These are phyloP conservation scores for Neoascia interrupta DNA, from an alignment of 2,888 invertebrate genomes.

Conservation along the genomic window DNA sequence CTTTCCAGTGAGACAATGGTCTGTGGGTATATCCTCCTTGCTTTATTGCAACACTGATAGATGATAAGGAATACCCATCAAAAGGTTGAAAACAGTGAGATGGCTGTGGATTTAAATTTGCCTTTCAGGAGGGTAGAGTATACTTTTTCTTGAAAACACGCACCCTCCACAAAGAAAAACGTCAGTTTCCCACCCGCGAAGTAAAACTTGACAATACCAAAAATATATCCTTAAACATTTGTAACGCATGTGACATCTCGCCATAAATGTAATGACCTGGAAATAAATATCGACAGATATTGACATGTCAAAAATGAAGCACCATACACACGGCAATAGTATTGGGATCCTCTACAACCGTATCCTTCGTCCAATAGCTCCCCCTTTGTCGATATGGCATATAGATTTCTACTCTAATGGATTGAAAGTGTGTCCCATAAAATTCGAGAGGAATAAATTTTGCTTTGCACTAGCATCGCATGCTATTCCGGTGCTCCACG, in stretches of 20 bases:
- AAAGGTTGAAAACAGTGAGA: too few species aligned
- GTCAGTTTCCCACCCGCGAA: too few species aligned
- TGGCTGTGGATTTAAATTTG: too few species aligned
- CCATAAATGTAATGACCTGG: constrained; percentile 67
- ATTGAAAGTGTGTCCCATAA: constrained; percentile 64
- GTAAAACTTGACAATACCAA: too few species aligned
- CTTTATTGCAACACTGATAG: neutral
- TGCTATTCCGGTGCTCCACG: constrained; percentile 60
- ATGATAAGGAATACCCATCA: neutral
- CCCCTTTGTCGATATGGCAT: constrained; percentile 22
- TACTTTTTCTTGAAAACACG: too few species aligned
- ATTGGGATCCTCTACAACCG: constrained; percentile 12
- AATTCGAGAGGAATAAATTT: constrained; percentile 66
- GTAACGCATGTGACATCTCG: constrained; percentile 62
- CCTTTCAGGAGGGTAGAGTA: too few species aligned
- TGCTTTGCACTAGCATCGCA: constrained; percentile 38
- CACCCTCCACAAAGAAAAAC: too few species aligned
- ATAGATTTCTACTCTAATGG: constrained; percentile 39
- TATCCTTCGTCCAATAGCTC: constrained; percentile 18
- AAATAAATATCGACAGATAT: constrained; percentile 67
- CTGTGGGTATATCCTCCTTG: neutral
- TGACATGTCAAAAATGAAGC: constrained; percentile 62
- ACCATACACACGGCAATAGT: constrained; percentile 25
- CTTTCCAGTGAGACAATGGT: constrained; percentile 25
- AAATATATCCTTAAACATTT: too few species aligned